Evolutionary conservation across 2,888 invertebrate genomes (phyloP), one percentile per base, ranked within the genome.

Genomic region (Scaptomyza flava): DNA sequence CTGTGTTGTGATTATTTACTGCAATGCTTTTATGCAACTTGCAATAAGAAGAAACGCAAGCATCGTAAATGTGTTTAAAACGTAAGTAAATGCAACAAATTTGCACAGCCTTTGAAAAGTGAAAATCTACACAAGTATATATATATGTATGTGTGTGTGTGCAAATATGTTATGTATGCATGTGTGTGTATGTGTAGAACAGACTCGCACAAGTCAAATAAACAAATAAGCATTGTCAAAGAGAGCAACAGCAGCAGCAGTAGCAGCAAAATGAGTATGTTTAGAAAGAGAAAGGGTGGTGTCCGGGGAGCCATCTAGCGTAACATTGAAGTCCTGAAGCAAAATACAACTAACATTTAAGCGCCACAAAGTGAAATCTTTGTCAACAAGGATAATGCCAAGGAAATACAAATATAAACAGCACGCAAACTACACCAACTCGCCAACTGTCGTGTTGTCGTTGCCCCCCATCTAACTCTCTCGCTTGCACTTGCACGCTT

Each of bases 341-440:
- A 68, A 74, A 72, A 87, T 85, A 77, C 88, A 83, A 78, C 89
- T 76, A 86, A 86, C 87, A 88, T 87, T 89, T 89, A 86, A 89
- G 88, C 86, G 89, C 89, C 89, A 89, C 89, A 87, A 89, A 89
- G 89, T 89, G 85, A 86, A 86, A 86, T 89, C 88, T 89, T 86
- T 89, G 89, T 86, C 89, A 89, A 86, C 89, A 88, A 78, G 85
- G 89, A 89, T 89, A 86, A 86, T 89, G 81, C 89, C 83, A 86
- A 85, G 89, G 85, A 89, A 86, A 89, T 89, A 89, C 88, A 86
- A 86, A 86, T 89, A 85, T 86, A 86, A 85, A 85, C 88, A 89
- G 88, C 78, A 87, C 85, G 80, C 89, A 87, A 89, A 85, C 86
- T 87, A 76, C 82, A 89, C 77, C 84, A 84, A 72, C 81, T 83